phyloP scores from a whole-genome alignment of 2,888 invertebrate species.

The Antheraea yamamai region DNA sequence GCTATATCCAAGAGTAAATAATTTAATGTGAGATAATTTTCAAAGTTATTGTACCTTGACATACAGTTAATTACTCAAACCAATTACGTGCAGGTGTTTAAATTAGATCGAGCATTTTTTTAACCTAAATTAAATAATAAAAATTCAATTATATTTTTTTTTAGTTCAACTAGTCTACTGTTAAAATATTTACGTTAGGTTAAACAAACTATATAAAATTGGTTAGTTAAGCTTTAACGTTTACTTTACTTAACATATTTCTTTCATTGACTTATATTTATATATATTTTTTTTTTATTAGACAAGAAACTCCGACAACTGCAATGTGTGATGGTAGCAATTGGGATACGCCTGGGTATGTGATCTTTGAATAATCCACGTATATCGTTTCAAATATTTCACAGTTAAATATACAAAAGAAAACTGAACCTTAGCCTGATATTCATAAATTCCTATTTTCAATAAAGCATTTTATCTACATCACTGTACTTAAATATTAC shows the following conservation, averaged over 20 bases:
- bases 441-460: too few relatives aligned
- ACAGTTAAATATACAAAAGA: too few relatives aligned
- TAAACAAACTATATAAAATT: too few relatives aligned
- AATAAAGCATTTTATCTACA: too few relatives aligned
- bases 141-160: too few relatives aligned
- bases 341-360: constrained; percentile 72
- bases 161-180: too few relatives aligned
- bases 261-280: not conserved
- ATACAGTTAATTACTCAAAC: not conserved
- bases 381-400: not conserved
- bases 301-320: constrained; percentile 72
- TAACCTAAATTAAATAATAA: not conserved
- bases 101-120: not conserved
- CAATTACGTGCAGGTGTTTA: not conserved
- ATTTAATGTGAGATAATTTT: not conserved
- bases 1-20: not conserved
- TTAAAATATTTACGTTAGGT: too few relatives aligned
- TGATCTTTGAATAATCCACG: constrained; percentile 3
- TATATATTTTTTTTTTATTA: constrained; percentile 42
- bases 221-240: not conserved
- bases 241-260: not conserved
- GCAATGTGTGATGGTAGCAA: constrained; percentile 66
- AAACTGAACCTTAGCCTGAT: too few relatives aligned
- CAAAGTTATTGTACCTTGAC: not conserved
- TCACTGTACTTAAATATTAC: too few relatives aligned